phyloP scores from a whole-genome alignment of 2,888 invertebrate species.

The Gastrophysa polygoni region DNA sequence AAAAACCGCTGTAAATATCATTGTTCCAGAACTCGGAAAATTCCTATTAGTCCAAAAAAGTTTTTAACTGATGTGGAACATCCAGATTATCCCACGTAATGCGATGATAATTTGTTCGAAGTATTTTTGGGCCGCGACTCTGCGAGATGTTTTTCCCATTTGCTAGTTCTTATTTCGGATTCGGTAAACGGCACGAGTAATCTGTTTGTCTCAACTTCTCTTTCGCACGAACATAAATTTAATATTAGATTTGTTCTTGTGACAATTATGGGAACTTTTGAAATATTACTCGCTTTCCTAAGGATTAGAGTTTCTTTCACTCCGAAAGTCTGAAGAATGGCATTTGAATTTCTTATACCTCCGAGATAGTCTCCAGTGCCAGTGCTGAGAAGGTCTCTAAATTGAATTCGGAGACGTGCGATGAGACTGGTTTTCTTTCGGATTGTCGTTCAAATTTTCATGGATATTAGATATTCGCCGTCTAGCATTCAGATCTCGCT shows the following conservation, averaged over 20 bases:
- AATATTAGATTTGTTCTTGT: slow-evolving; percentile 27
- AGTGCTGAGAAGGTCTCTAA: neutral
- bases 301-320: slow-evolving; percentile 19
- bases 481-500: too few species aligned
- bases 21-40: slow-evolving; percentile 37
- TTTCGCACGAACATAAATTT: slow-evolving; percentile 23
- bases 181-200: slow-evolving; percentile 18
- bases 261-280: slow-evolving; percentile 23
- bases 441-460: neutral
- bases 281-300: slow-evolving; percentile 20
- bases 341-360: slow-evolving; percentile 2
- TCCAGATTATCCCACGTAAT: slow-evolving; percentile 34
- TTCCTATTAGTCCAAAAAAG: slow-evolving; percentile 38
- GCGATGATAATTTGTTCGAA: slow-evolving; percentile 36
- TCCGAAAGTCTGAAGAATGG: neutral
- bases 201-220: slow-evolving; percentile 25
- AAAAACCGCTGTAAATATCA: slow-evolving; percentile 32
- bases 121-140: slow-evolving; percentile 19
- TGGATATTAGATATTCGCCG: neutral
- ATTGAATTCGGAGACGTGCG: neutral
- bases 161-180: slow-evolving; percentile 26
- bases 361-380: neutral
- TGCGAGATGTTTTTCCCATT: slow-evolving; percentile 33
- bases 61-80: slow-evolving; percentile 40
- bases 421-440: neutral